phyloP scores from a whole-genome alignment of 2,113 vertebrate genomes.

The Lampris megalopsis region DNA sequence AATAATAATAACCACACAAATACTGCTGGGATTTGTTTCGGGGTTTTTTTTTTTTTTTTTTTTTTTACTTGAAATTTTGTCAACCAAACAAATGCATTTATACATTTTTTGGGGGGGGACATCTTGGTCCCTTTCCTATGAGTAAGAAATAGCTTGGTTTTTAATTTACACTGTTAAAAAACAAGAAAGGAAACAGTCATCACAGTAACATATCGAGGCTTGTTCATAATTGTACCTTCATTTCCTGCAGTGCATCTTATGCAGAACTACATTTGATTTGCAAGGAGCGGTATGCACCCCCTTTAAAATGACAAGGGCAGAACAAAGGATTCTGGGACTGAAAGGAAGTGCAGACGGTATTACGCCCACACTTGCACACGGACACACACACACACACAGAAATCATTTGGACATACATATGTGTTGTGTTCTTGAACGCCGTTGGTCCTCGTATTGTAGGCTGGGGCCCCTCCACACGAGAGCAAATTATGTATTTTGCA shows the following conservation, averaged over 20 bases:
- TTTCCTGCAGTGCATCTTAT: constrained; percentile 19
- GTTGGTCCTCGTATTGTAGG: too few relatives aligned
- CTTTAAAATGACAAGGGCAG: neutral
- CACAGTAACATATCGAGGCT: constrained; percentile 49
- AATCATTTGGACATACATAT: too few relatives aligned
- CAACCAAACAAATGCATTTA: constrained; percentile 68
- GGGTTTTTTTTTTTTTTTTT: constrained; percentile 41
- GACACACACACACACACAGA: too few relatives aligned
- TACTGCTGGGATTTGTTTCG: constrained; percentile 3
- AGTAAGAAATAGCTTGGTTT: constrained; percentile 58
- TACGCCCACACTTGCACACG: too few relatives aligned
- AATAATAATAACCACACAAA: neutral
- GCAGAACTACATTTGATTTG: constrained; percentile 45
- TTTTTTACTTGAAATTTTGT: constrained; percentile 73
- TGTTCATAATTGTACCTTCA: constrained; percentile 49
- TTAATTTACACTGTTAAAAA: constrained; percentile 67
- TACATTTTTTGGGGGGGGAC: constrained; percentile 52
- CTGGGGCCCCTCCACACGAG: too few relatives aligned
- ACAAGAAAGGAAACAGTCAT: constrained; percentile 38
- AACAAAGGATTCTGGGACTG: too few relatives aligned
- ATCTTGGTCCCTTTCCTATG: constrained; percentile 63
- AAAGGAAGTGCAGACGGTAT: too few relatives aligned
- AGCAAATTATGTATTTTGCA: neutral
- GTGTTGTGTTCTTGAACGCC: too few relatives aligned
- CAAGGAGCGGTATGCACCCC: constrained; percentile 24